Evolutionary conservation across 2,113 vertebrate species (phyloP).

Genomic region (Crotalus viridis): DNA sequence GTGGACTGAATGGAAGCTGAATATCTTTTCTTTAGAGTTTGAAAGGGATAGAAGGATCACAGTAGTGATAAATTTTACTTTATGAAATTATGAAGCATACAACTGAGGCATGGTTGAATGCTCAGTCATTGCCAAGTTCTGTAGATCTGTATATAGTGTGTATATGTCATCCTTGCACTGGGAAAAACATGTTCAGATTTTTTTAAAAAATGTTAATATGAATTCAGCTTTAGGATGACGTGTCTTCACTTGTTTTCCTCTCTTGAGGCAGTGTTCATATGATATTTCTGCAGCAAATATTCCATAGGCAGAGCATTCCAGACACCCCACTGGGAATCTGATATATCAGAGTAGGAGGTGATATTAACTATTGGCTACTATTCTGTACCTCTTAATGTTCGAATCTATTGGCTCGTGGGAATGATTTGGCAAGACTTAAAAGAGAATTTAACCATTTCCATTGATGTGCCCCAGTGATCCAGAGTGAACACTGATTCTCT

Average conservation of each 20-base stretch:
- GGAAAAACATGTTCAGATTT: slow-evolving; percentile 10
- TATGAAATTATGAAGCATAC: background rate
- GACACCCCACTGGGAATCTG: background rate
- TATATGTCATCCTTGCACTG: background rate
- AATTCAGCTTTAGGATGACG: background rate
- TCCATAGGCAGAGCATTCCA: background rate
- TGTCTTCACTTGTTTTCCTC: background rate
- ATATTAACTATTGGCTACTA: background rate
- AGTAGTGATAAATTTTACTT: background rate
- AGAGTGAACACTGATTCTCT: slow-evolving; percentile 25
- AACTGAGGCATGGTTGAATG: background rate
- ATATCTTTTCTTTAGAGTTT: background rate
- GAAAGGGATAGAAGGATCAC: slow-evolving; percentile 11
- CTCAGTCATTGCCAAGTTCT: background rate
- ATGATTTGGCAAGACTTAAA: background rate
- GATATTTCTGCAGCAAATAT: background rate
- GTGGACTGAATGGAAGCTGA: background rate
- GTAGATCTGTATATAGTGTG: background rate
- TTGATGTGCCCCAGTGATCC: background rate
- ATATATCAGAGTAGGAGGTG: background rate
- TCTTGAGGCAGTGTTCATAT: background rate
- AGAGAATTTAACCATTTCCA: background rate
- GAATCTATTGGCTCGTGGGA: rapidly evolving
- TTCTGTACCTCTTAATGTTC: background rate
- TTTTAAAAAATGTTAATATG: background rate